Percentiles rank a stretch among this genome's conserved stretches.
Conservation (phyloP, 2,113 vertebrate species). For the Lathamus discolor region DNA sequence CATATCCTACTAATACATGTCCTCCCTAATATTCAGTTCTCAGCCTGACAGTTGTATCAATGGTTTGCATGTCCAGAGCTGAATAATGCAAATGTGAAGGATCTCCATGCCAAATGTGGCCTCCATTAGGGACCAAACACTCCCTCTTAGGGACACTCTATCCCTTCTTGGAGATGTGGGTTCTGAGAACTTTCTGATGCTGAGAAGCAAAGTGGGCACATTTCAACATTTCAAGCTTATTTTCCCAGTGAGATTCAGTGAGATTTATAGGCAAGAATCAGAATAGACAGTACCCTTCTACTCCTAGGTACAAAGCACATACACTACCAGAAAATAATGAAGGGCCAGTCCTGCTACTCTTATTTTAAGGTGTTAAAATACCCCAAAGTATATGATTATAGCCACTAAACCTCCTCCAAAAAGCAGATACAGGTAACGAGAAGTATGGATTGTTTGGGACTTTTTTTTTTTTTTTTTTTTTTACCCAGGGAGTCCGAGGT, state of each 20-base stretch:
- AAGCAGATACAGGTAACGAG: background rate
- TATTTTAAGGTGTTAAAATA: background rate
- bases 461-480: background rate
- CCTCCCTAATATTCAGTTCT: background rate
- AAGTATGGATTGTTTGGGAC: background rate
- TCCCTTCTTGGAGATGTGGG: background rate
- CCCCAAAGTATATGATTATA: background rate
- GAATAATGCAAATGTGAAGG: background rate
- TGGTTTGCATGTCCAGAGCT: background rate
- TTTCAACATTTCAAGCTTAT: background rate
- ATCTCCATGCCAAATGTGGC: background rate
- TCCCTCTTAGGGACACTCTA: background rate
- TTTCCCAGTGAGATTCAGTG: background rate
- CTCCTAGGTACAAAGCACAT: background rate
- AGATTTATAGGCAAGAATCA: background rate
- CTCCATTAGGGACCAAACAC: background rate
- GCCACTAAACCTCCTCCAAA: background rate
- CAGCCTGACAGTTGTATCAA: background rate
- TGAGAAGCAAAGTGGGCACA: background rate
- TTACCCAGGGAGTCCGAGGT: background rate
- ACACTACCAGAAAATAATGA: background rate
- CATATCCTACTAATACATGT: background rate
- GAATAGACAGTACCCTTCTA: background rate
- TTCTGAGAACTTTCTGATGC: background rate
- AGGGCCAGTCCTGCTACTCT: background rate